phyloP scores from a whole-genome alignment of 2,797 vertebrate species.

The Hypotaenidia philippensis region DNA sequence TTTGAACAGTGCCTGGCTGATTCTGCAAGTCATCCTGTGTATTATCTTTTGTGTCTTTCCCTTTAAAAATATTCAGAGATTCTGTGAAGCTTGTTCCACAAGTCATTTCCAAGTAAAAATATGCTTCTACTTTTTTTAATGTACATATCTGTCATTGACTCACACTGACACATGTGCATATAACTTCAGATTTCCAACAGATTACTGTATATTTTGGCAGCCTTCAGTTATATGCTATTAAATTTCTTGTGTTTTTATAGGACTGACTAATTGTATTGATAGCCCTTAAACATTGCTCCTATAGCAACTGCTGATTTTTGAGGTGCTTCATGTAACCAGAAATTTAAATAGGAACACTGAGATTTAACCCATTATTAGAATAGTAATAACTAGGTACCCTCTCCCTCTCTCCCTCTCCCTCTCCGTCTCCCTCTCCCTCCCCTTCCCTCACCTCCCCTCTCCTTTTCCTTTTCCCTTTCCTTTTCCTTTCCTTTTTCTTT shows the following conservation, averaged over 20 bases:
- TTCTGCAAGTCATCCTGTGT: not conserved
- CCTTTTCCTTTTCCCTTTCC: no score
- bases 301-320: not conserved
- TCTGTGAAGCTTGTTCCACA: not conserved
- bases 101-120: not conserved
- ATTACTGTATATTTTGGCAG: slow-evolving; percentile 23
- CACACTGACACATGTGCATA: not conserved
- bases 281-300: not conserved
- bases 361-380: not conserved
- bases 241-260: not conserved
- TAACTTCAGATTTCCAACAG: slow-evolving; percentile 5
- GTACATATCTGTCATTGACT: not conserved
- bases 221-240: not conserved
- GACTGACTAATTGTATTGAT: not conserved
- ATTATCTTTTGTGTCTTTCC: not conserved
- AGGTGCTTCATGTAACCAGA: not conserved
- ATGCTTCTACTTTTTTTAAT: not conserved
- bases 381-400: not conserved
- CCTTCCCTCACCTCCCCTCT: no score
- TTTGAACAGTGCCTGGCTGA: not conserved
- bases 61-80: not conserved
- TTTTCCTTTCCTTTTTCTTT: no score
- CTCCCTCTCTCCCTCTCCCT: no score
- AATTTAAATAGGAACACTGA: not conserved
- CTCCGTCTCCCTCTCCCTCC: no score